Conservation (phyloP, 2,113 vertebrate species). For the Rhea americana region DNA sequence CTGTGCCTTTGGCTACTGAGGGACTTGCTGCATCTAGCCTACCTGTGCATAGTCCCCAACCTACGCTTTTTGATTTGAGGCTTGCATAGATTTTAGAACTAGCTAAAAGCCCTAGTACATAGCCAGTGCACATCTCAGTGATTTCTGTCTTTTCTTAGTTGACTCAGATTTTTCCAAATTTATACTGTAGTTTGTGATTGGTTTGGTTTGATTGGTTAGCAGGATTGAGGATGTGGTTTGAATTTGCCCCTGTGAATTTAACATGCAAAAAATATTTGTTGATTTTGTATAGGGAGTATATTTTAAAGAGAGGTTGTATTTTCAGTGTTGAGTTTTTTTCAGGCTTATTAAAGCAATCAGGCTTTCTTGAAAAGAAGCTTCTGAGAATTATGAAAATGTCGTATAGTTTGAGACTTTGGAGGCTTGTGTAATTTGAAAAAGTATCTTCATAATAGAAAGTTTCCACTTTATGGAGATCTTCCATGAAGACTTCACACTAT, state of each 20-base stretch:
- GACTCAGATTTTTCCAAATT: background rate
- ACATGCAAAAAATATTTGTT: background rate
- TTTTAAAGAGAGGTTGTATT: background rate
- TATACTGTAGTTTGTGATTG: background rate
- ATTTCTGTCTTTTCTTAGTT: background rate
- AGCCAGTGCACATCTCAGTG: background rate
- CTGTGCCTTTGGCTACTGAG: background rate
- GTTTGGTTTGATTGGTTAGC: background rate
- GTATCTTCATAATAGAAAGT: background rate
- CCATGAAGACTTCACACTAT: background rate
- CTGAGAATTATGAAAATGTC: background rate
- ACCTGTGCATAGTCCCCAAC: accelerated
- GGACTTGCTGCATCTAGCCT: background rate
- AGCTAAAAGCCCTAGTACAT: background rate
- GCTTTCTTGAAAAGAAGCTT: background rate
- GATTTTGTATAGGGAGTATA: background rate
- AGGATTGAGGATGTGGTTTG: background rate
- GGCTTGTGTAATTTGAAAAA: background rate
- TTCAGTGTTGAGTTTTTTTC: background rate
- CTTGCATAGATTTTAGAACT: background rate
- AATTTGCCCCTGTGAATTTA: background rate
- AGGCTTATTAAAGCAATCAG: background rate
- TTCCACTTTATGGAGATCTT: background rate
- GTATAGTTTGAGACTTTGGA: background rate
- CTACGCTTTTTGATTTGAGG: background rate